phyloP scores from a whole-genome alignment of 2,888 invertebrate species.

The Amphimallon solstitiale region DNA sequence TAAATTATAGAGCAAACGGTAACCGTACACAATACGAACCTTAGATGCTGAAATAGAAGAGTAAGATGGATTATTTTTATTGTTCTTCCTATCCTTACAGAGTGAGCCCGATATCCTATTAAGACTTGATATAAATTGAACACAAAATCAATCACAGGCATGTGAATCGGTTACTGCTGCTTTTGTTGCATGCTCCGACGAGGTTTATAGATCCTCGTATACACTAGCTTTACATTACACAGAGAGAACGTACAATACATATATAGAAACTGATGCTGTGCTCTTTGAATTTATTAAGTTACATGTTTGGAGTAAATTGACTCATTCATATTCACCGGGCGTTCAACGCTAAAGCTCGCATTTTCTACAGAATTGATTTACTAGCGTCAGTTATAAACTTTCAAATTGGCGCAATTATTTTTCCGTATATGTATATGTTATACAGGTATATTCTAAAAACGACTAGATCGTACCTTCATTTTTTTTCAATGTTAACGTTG shows the following conservation, averaged over 20 bases:
- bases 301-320: conserved; percentile 5
- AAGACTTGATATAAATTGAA: neutral
- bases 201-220: too few relatives aligned
- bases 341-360: neutral
- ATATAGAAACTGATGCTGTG: neutral
- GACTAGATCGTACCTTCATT: too few relatives aligned
- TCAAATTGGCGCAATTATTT: too few relatives aligned
- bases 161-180: neutral
- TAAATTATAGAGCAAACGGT: too few relatives aligned
- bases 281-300: conserved; percentile 9
- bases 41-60: neutral
- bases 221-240: too few relatives aligned
- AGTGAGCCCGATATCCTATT: conserved; percentile 7
- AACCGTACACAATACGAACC: too few relatives aligned
- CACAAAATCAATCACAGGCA: conserved; percentile 13
- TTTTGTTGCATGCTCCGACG: too few relatives aligned
- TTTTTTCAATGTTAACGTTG: too few relatives aligned
- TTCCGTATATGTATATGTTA: too few relatives aligned
- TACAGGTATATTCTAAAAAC: too few relatives aligned
- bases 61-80: neutral
- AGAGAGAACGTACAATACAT: too few relatives aligned
- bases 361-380: conserved; percentile 9
- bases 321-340: conserved; percentile 5
- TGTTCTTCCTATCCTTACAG: neutral
- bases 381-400: too few relatives aligned